Percentiles rank a stretch among this genome's conserved stretches.
Conservation (phyloP, 2,113 vertebrate species). For the Heterotis niloticus region DNA sequence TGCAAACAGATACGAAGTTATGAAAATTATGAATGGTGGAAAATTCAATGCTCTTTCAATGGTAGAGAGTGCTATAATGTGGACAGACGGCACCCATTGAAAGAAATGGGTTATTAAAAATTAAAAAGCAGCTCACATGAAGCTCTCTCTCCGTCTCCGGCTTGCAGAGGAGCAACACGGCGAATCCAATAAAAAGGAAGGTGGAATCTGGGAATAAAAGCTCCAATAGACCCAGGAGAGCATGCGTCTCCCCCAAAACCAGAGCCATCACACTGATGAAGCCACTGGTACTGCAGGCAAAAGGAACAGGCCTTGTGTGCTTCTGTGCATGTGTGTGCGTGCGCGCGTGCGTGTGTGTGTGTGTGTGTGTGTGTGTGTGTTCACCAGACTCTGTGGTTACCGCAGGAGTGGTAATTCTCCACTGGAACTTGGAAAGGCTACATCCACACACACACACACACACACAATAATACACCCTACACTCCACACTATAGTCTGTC, state of each 20-base stretch:
- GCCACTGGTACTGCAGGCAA: neutral
- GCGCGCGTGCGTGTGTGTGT: conserved; percentile 27
- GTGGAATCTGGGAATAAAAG: neutral
- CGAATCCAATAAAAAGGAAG: neutral
- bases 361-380: conserved; percentile 35
- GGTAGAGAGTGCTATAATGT: neutral
- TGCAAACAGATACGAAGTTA: neutral
- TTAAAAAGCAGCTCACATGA: neutral
- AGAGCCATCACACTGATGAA: no score
- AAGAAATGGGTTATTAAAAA: neutral
- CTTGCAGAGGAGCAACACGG: neutral
- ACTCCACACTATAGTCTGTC: no score
- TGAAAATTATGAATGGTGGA: conserved; percentile 10
- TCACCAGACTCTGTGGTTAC: no score
- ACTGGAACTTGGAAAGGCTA: no score
- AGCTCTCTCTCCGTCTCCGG: neutral
- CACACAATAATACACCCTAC: no score
- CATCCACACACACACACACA: no score
- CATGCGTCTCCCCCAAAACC: no score
- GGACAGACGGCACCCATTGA: neutral
- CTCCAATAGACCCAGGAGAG: no score
- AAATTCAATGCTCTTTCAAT: neutral
- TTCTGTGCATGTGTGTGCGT: conserved; percentile 31
- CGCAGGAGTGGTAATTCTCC: no score
- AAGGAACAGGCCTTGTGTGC: neutral